Evolutionary conservation across 2,888 invertebrate species (phyloP), one percentile per base, ranked within the genome.

Genomic region (Scaptomyza flava): DNA sequence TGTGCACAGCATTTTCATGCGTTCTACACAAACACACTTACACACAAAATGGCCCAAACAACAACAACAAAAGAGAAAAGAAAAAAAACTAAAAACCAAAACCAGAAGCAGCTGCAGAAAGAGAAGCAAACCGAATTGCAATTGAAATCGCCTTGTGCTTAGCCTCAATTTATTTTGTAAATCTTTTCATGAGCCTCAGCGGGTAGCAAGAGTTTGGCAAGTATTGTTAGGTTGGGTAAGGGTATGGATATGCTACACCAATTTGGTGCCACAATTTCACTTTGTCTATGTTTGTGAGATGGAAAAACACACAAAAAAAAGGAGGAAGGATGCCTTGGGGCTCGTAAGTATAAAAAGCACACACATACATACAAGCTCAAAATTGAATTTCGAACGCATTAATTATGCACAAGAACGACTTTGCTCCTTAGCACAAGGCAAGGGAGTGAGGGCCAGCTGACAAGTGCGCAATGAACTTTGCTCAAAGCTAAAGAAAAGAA

Each of bases 301-400:
- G 31, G 12, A 11, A 7, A 17, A 36, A 36, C 23, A 36, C 20
- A 42, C 23, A 23, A 23, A 23, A 20, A 33, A 36, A 46, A 3
- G 4, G 42, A 30, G 27, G 20, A 46, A 41, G 33, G 6, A 7
- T 51, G 6, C 36, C 23, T 27, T 51, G 6, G n/a, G 23, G 11
- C 1, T 14, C 8, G 31, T 31, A 12, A 11, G 11, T 2, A 27
- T 6, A 27, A 36, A 23, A 36, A 34, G n/a, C n/a, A 38, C 38
- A 38, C 31, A 48, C 14, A 48, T 45, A 70, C 43, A 68, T 48
- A 17, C 1, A 17, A 17, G 17, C 17, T 62, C 20, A 47, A 68
- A 75, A 72, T 75, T 75, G 60, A 75, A 77, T 75, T 77, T 64
- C 42, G 59, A 53, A 57, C 60, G 66, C 74, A 78, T 78, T 76